Evolutionary conservation across 2,797 vertebrate genomes (phyloP).

Genomic region (Oryzias sinensis): DNA sequence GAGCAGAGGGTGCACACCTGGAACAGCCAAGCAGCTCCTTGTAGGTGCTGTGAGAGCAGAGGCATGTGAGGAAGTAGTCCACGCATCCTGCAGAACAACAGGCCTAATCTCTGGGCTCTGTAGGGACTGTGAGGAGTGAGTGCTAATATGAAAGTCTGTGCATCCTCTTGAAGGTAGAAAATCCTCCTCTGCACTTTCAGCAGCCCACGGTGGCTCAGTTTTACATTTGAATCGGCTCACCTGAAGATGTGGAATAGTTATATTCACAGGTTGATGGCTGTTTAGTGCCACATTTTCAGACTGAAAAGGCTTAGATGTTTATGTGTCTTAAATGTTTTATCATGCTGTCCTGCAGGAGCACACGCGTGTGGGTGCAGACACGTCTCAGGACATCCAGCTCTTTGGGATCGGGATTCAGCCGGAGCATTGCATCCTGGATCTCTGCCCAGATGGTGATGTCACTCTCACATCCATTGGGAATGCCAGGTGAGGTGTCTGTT

Average conservation of each 20-base stretch:
- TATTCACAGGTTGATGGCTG: constrained; percentile 1
- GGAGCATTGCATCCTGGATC: constrained; percentile 91
- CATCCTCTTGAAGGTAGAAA: constrained; percentile 57
- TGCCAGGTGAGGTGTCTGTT: constrained; percentile 81
- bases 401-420: constrained; percentile 96
- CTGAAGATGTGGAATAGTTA: not conserved
- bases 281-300: constrained; percentile 1
- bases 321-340: constrained; percentile 16
- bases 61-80: constrained; percentile 53
- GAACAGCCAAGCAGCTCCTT: constrained; percentile 17
- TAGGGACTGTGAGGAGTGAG: constrained; percentile 67
- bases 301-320: constrained; percentile 11
- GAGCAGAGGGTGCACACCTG: constrained; percentile 20
- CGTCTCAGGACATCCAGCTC: constrained; percentile 98
- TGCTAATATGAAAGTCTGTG: constrained; percentile 58
- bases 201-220: constrained; percentile 22
- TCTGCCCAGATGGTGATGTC: constrained; percentile 88
- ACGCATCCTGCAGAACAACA: constrained; percentile 61
- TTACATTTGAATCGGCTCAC: constrained; percentile 6
- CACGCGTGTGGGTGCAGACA: constrained; percentile 92
- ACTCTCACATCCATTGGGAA: constrained; percentile 88
- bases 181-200: constrained; percentile 54
- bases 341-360: constrained; percentile 80
- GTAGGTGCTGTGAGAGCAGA: constrained; percentile 40
- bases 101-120: constrained; percentile 65